Evolutionary conservation across 2,113 vertebrate species (phyloP).

Genomic region (Hiodon alosoides): DNA sequence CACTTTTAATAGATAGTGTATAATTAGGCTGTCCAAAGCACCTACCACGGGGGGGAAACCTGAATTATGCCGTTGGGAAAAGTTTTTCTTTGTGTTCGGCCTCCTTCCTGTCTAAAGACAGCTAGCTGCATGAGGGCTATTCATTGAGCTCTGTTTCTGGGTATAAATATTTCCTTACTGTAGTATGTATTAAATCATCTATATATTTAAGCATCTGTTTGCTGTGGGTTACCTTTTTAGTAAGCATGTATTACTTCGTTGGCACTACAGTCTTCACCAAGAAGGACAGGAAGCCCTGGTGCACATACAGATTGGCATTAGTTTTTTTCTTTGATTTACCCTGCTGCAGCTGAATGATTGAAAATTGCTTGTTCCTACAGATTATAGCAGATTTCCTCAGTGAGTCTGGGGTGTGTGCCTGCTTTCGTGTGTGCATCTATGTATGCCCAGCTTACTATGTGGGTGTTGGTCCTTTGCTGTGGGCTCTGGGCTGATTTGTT

Average conservation of each 20-base stretch:
- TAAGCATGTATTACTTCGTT: too few species aligned
- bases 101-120: slow-evolving; percentile 30
- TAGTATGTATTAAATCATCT: background rate
- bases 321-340: slow-evolving; percentile 25
- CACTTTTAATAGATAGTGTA: slow-evolving; percentile 58
- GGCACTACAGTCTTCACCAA: background rate
- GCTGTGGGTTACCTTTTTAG: background rate
- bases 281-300: slow-evolving; percentile 17
- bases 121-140: slow-evolving; percentile 37
- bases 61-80: slow-evolving; percentile 28
- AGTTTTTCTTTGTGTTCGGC: slow-evolving; percentile 31
- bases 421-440: background rate
- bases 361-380: slow-evolving; percentile 21
- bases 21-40: slow-evolving; percentile 53
- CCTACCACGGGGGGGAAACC: slow-evolving; percentile 3
- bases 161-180: slow-evolving; percentile 30
- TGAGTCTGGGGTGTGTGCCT: background rate
- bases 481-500: slow-evolving; percentile 13
- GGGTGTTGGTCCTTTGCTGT: background rate
- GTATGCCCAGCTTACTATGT: background rate
- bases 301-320: slow-evolving; percentile 37
- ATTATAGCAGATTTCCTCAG: background rate
- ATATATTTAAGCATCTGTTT: background rate
- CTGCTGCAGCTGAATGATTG: slow-evolving; percentile 16
- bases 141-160: slow-evolving; percentile 21